Base-by-base conservation (phyloP, 2,888 invertebrate species). In the Odontothrips loti region DNA sequence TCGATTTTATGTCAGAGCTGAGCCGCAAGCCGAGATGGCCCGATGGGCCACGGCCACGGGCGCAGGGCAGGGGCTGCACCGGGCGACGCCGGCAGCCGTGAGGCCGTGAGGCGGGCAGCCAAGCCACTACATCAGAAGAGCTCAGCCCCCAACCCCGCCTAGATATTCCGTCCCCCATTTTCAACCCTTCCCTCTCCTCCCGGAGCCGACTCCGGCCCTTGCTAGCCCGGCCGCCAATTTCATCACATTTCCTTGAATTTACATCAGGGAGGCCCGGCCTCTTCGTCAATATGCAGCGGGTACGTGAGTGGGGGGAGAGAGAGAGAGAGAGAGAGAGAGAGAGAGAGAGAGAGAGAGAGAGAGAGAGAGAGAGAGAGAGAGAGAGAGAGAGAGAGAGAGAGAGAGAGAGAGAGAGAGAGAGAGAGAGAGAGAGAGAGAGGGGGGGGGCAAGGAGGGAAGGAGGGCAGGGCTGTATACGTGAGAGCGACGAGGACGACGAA, bases 231-330 rank as follows among this genome's bases (percentile, higher is more conserved):
- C 17, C 47, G 17, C 80, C 27, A 47, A 48, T 68, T 68, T 80
- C n/a, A 68, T 75, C 78, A 80, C 78, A 80, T 80, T 80, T 80
- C n/a, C 29, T 58, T 80, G 63, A 29, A 68, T 27, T 68, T 80
- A 78, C 48, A 58, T 80, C 63, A 48, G 63, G 29, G 68, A 68
- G 68, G n/a, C 68, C 68, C 23, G 68, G 23, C 68, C 68, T 23
- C 68, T 27, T 75, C 68, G 68, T 75, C 68, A 75, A 75, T 75
- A 75, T 75, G 68, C 68, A 75, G 58, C 58, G 58, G 17, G 58
- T 58, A 58, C 34, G 34, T 58, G 58, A 58, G 58, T 58, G 58
- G 34, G n/a, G n/a, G n/a, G 6, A 43, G 34, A 43, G 34, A 43
- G 34, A 43, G 34, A 43, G 34, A 43, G 34, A 43, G 34, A 6